Evolutionary conservation across 1,140 invertebrate species (phyloP).

Genomic region (Drosophila pseudoobscura): DNA sequence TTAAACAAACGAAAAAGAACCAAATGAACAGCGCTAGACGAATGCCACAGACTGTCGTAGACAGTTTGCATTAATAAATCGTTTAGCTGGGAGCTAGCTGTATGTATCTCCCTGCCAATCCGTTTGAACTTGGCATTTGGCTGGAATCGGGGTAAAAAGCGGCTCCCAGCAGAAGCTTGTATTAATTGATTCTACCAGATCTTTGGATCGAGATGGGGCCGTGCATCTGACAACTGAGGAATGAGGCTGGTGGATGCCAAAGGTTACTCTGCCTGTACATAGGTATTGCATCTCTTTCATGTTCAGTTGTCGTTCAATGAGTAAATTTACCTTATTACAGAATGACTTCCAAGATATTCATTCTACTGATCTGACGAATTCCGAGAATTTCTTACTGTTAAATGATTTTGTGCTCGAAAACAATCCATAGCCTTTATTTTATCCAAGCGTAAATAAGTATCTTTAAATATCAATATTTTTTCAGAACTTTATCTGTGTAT

Average conservation of each 20-base stretch:
- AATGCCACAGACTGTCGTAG: slow-evolving; percentile 46
- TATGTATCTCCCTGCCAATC: slow-evolving; percentile 34
- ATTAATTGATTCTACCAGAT: slow-evolving; percentile 45
- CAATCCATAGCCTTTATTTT: background rate
- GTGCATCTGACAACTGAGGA: slow-evolving; percentile 32
- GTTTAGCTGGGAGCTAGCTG: slow-evolving; percentile 63
- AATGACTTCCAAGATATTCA: too few species aligned
- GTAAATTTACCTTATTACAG: too few species aligned
- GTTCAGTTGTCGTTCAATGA: too few species aligned
- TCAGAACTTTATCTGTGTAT: slow-evolving; percentile 3
- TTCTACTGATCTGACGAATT: too few species aligned
- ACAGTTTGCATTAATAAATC: slow-evolving; percentile 74
- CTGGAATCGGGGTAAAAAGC: slow-evolving; percentile 20
- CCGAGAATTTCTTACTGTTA: too few species aligned
- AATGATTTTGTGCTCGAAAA: too few species aligned
- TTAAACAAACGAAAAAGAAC: slow-evolving; percentile 65
- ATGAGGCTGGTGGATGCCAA: slow-evolving; percentile 21
- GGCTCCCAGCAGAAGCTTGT: slow-evolving; percentile 23
- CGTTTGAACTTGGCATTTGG: slow-evolving; percentile 65
- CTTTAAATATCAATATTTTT: slow-evolving; percentile 4
- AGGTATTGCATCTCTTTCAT: slow-evolving; percentile 31
- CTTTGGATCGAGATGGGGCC: slow-evolving; percentile 33
- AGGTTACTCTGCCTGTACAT: slow-evolving; percentile 29
- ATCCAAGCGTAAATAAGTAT: background rate
- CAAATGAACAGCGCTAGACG: slow-evolving; percentile 66